These are phyloP conservation scores for Hypsibius dujardini DNA, from an alignment of 1,140 invertebrate species.

Conservation along the genomic window DNA sequence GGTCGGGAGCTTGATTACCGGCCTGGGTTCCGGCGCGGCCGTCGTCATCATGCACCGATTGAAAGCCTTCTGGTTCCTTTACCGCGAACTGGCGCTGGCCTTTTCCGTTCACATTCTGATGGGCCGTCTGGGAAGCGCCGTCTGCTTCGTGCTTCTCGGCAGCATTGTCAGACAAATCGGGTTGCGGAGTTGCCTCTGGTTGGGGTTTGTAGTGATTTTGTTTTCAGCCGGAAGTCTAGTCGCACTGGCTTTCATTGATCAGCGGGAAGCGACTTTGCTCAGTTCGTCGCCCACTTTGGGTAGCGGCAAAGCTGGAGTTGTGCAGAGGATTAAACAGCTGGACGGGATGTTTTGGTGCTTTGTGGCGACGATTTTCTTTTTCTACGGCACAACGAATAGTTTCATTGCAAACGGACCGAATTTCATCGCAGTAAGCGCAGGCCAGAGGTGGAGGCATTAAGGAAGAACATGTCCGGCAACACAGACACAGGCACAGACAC, in stretches of 20 bases:
- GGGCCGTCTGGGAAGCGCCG: not conserved
- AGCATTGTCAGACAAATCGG: not conserved
- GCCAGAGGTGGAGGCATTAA: no score
- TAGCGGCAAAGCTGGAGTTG: not conserved
- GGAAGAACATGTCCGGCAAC: no score
- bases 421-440: not conserved
- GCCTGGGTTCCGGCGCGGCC: not conserved
- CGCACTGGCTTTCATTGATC: not conserved
- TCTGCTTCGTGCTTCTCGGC: not conserved
- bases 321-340: not conserved
- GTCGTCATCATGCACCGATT: not conserved
- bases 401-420: conserved; percentile 5
- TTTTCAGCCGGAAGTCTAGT: not conserved
- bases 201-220: not conserved
- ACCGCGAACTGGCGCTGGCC: not conserved
- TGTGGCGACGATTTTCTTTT: not conserved
- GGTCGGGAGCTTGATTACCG: not conserved
- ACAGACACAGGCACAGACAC: no score
- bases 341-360: not conserved
- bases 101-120: not conserved
- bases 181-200: not conserved
- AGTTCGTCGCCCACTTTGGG: not conserved
- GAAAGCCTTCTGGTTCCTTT: not conserved
- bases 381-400: not conserved
- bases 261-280: not conserved